Base-by-base conservation (phyloP, 2,797 vertebrate genomes). In the Zalophus californianus region DNA sequence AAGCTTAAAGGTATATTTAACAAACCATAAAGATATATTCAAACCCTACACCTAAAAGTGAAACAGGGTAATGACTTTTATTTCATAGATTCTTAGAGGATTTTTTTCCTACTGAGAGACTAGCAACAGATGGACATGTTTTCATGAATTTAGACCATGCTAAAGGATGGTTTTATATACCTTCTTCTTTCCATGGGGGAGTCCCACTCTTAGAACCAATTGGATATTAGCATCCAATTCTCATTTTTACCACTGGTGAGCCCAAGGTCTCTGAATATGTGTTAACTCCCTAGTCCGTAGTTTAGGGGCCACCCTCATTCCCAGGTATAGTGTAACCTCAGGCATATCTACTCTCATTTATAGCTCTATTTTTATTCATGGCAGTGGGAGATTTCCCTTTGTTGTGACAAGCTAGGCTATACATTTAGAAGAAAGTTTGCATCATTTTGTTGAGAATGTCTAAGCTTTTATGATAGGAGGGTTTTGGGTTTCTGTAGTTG, bases 1-100 rank as follows among this genome's bases (percentile, higher is more conserved):
- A 38, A 38, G 38, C 38, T 38, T 38, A 38, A 38, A 38, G 38
- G 38, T 38, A 38, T 38, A 11, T 20, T 73, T 97, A 64, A 64
- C 50, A 97, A 73, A 94, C 21, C 38, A 86, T 86, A 78, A 92
- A 70, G 29, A 35, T 78, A 91, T 90, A 92, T 93, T 79, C 68
- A 86, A 95, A 75, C 16, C 27, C 3, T 56, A 80, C 0, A 64
- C 48, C 25, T 52, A 6, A 90, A 93, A 89, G 54, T 41, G 21
- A 94, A 96, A 79, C 9, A 90, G 32, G 82, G 41, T 95, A 95
- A 72, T 91, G 13, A 52, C 83, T 96, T 97, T 91, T 91, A 91
- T 96, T 96, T 94, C 86, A 93, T 29, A 89, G 72, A 83, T 86
- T 89, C 77, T 88, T 94, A 8, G 32, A 94, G 35, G 16, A 72